phyloP scores from a whole-genome alignment of 2,113 vertebrate genomes.

The Pristiophorus japonicus region DNA sequence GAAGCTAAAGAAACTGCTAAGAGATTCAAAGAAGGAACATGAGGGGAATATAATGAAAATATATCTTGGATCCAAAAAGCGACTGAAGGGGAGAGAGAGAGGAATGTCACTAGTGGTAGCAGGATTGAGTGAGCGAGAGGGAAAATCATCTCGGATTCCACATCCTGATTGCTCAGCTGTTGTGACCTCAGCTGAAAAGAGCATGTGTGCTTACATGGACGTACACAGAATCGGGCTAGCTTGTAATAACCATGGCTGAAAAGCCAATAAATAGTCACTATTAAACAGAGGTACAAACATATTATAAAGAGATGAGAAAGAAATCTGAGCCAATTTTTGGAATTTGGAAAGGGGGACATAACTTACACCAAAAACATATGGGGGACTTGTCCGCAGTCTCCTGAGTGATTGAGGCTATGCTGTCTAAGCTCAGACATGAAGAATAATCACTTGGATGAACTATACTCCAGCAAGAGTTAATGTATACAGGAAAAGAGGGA shows the following conservation, averaged over 20 bases:
- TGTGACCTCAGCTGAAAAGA: neutral
- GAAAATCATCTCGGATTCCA: neutral
- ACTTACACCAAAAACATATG: neutral
- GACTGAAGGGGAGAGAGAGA: neutral
- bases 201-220: neutral
- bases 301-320: neutral
- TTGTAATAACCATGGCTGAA: neutral
- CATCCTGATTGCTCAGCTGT: neutral
- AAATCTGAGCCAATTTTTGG: neutral
- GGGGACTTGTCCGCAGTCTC: neutral
- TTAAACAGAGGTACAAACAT: neutral
- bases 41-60: neutral
- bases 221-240: neutral
- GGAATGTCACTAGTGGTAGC: too few relatives aligned
- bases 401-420: neutral
- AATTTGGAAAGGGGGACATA: neutral
- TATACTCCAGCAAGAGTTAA: neutral
- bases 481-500: neutral
- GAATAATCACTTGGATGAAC: neutral
- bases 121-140: neutral
- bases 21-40: neutral
- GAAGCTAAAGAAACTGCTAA: neutral
- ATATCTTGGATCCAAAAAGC: neutral
- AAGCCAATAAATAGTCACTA: neutral
- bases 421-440: neutral